Conservation (phyloP, 2,797 vertebrate species). For the Tympanoctomys barrerae region DNA sequence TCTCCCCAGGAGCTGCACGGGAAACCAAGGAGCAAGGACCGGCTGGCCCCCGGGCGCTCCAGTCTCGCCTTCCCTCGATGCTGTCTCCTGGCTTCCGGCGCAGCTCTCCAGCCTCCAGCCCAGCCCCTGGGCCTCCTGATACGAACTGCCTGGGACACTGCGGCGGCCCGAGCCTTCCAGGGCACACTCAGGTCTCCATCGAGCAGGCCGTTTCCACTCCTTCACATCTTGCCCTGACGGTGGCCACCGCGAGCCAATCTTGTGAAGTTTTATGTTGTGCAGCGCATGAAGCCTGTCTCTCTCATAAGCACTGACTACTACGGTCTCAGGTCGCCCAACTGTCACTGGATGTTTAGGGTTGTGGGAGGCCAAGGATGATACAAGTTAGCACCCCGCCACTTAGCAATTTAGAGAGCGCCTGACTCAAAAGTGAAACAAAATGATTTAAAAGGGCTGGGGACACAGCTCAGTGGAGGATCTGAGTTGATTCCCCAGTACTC, state of each 20-base stretch:
- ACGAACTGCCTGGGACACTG: background rate
- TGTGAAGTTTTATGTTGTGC: no score
- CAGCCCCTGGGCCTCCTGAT: background rate
- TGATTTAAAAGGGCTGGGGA: background rate
- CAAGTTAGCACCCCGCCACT: background rate
- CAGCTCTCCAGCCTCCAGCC: no score
- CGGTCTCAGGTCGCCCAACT: no score
- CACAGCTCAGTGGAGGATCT: background rate
- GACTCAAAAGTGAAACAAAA: background rate
- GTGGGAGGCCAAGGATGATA: background rate
- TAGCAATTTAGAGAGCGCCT: background rate
- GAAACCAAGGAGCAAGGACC: no score
- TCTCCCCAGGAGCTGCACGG: background rate
- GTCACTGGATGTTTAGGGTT: background rate
- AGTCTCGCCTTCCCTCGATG: background rate
- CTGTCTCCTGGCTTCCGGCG: background rate
- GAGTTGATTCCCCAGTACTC: background rate
- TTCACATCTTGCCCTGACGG: no score
- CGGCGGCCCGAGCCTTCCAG: no score
- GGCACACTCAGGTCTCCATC: no score
- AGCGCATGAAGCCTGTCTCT: no score
- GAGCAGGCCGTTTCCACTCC: background rate
- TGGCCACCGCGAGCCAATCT: background rate
- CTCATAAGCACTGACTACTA: background rate
- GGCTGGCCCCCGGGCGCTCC: no score